Evolutionary conservation across 2,113 vertebrate genomes (phyloP).

Genomic region (Sterrhoptilus dennistouni): DNA sequence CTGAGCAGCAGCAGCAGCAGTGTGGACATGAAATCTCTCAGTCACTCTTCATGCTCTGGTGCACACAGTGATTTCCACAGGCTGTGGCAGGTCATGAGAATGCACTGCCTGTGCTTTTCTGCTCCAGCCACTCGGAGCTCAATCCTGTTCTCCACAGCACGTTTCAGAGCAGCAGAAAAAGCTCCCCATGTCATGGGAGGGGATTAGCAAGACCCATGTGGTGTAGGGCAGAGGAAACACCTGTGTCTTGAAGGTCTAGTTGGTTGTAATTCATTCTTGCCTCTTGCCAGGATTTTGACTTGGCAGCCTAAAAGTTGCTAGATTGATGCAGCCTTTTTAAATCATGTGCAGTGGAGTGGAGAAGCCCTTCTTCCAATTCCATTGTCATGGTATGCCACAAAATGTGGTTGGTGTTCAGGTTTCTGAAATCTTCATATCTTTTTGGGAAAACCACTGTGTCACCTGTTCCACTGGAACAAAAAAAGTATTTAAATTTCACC

Average conservation of each 20-base stretch:
- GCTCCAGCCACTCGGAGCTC: neutral
- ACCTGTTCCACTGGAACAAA: neutral
- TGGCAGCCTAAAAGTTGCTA: neutral
- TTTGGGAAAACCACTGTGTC: neutral
- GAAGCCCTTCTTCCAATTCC: neutral
- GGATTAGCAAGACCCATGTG: neutral
- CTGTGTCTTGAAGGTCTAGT: neutral
- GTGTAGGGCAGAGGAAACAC: neutral
- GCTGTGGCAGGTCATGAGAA: slow-evolving; percentile 3
- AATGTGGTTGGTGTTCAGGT: rapidly evolving
- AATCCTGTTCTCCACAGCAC: neutral
- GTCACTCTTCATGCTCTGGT: neutral
- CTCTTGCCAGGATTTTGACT: neutral
- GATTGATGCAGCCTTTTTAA: neutral
- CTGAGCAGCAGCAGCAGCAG: neutral
- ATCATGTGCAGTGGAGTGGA: rapidly evolving
- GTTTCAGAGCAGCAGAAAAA: neutral
- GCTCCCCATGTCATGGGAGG: neutral
- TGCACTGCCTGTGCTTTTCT: neutral
- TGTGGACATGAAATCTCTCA: neutral
- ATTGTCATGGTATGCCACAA: neutral
- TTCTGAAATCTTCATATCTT: neutral
- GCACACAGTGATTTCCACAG: neutral
- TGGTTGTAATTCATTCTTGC: neutral
- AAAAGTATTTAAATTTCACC: neutral